Evolutionary conservation across 2,797 vertebrate genomes (phyloP).

Genomic region (Lagorchestes hirsutus): DNA sequence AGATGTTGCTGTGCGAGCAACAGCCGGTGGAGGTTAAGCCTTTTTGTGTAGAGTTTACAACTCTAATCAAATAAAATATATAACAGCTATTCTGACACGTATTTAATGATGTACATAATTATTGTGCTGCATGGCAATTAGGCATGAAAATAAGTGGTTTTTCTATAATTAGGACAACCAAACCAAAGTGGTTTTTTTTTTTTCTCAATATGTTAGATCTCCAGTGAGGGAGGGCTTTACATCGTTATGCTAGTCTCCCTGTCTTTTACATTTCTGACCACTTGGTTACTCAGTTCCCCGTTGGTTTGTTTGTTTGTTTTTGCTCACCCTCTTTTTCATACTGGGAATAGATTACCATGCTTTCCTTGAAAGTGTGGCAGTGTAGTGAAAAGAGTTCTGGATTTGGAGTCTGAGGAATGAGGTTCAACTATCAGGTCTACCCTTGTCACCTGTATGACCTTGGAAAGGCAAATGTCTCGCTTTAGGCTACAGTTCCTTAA

Average conservation of each 20-base stretch:
- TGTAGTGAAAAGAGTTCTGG: neutral
- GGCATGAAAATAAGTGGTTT: slow-evolving; percentile 56
- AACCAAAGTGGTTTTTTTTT: neutral
- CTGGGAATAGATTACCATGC: neutral
- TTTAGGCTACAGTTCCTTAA: neutral
- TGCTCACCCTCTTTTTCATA: neutral
- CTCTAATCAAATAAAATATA: slow-evolving; percentile 70
- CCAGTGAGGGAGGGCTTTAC: neutral
- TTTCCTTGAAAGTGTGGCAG: neutral
- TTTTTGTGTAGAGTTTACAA: slow-evolving; percentile 58
- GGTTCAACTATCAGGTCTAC: neutral
- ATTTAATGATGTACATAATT: slow-evolving; percentile 72
- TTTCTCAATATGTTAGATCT: neutral
- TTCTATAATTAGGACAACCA: slow-evolving; percentile 38
- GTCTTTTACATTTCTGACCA: neutral
- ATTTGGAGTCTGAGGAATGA: neutral
- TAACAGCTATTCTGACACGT: slow-evolving; percentile 68
- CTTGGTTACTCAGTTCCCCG: neutral
- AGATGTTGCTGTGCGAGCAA: slow-evolving; percentile 42
- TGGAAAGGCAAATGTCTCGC: neutral
- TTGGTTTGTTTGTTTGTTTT: neutral
- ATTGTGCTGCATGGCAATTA: slow-evolving; percentile 68
- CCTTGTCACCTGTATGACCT: too few relatives aligned
- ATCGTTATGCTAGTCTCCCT: neutral
- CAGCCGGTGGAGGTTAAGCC: slow-evolving; percentile 50